Evolutionary conservation across 2,797 vertebrate species (phyloP), one percentile per base, ranked within the genome.

Genomic region (Taenioides sp.): DNA sequence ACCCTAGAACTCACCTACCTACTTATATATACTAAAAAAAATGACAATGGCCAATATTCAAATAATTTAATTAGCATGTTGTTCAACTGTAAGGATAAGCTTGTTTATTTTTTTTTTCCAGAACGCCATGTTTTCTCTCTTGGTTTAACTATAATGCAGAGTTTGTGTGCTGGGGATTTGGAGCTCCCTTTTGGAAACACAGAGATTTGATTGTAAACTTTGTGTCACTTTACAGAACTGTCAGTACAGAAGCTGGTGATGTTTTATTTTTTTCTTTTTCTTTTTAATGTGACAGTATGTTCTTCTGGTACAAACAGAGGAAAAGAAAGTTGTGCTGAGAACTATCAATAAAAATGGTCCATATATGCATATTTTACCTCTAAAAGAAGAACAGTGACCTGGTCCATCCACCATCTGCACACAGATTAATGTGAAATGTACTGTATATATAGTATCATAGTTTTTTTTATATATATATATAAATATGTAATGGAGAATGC

Each of bases 141-240:
- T 47, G 43, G 27, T 73, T 72, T 40, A 22, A 64, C 62, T 71
- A 62, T 68, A 54, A 57, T 43, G 63, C 64, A 84, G 62, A 62
- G 1, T 5, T 16, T 49, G n/a, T 59, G 67, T 23, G 70, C 2
- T 0, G 20, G 47, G 55, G 70, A 57, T 65, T 76, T n/a, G 27
- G 20, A 20, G 25, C 74, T 74, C 75, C 66, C 59, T 64, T 76
- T 73, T 63, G 54, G 52, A 73, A 67, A 70, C 67, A 60, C 50
- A 80, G 80, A 85, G 87, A 86, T 79, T 71, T 52, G 74, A 83
- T 86, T 85, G 79, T 74, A 40, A 16, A 72, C 77, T 67, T 73
- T 22, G 67, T 74, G 81, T 72, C 76, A 79, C 69, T 57, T 80
- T 74, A 69, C 63, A 50, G 72, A 78, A 79, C 75, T 65, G 71